Base-by-base conservation (phyloP, 2,888 invertebrate species). In the Apamea anceps region DNA sequence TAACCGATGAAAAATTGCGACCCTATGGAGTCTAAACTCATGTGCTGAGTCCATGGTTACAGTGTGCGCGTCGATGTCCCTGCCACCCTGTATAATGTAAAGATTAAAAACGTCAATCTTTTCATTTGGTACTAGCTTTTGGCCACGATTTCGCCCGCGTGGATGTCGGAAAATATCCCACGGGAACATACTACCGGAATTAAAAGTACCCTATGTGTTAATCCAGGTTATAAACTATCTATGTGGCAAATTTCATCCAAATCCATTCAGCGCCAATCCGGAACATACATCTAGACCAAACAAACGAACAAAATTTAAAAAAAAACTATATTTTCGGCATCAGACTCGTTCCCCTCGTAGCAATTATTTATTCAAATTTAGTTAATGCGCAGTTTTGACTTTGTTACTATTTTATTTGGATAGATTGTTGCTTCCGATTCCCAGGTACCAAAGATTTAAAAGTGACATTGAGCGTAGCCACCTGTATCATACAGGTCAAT, bases 391-490 rank as follows among this genome's bases (percentile, higher is more conserved):
- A 57, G 57, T 57, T 57, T 57, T 57, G 57, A 57, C 25, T 25
- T 57, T 25, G 54, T 57, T 10, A 57, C 54, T 21, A 8, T 54
- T 54, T 57, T 48, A 15, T 13, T 48, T 48, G 48, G 48, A 57
- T 54, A 54, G 25, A 21, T 37, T 65, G 45, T 28, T 68, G n/a
- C 3, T 63, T 82, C 32, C 51, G n/a, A 42, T 57, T 45, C 5
- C 18, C 18, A 54, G 8, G 18, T 21, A 54, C 63, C 32, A 77
- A 70, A 60, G 65, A 62, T 70, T 62, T 65, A 57, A 65, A 48
- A 51, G n/a, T 74, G 67, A 37, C 78, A 82, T 86, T 84, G 83
- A 75, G 65, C 37, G n/a, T 65, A 83, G 21, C 15, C 42, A 66
- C 57, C 62, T 68, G 37, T n/a, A 28, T 21, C 57, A 54, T 28